Base-by-base conservation (phyloP, 2,888 invertebrate genomes). In the Drosophila multiciliata region DNA sequence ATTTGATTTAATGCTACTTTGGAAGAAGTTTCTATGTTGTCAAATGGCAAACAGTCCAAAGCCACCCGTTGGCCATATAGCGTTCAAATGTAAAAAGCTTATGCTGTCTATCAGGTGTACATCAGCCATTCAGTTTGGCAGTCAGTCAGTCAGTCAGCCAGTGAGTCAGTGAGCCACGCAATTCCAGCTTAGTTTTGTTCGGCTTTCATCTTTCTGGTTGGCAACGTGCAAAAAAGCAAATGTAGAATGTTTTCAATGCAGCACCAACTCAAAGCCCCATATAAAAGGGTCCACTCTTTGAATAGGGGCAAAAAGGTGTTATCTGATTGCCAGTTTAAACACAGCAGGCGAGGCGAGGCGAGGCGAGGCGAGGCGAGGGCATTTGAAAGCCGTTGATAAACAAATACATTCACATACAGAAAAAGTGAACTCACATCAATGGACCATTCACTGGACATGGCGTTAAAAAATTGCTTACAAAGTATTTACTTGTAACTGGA, bases 281-380 rank as follows among this genome's bases (percentile, higher is more conserved):
- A 53, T 62, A 71, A 62, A 67, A 61, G 67, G 48, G 50, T 49
- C 32, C 59, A 69, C 75, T 63, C 66, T 82, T 71, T 89, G 64
- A 87, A 83, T 76, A 49, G 68, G 35, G 40, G 69, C 65, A 72
- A 53, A 74, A 75, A 90, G 91, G 90, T 90, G 90, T 91, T 90
- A 90, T 90, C 91, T 91, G 90, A 90, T 90, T 90, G 91, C 89
- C 80, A 89, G 91, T 90, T 87, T 85, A 82, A 84, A 84, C 91
- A 89, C 87, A 89, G 73, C 55, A 35, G 54, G 17, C 53, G 29
- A 6, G 61, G 75, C 26, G 60, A 40, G 54, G 40, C n/a, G n/a
- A n/a, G n/a, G n/a, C n/a, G n/a, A 35, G 54, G 17, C 53, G 29
- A 6, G 61, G 75, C 26, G 60, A 40, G 54, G 40, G 68, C 72